Percentiles rank a stretch among this genome's conserved stretches.
phyloP scores from a whole-genome alignment of 2,888 invertebrate genomes.

The Sympetrum striolatum region DNA sequence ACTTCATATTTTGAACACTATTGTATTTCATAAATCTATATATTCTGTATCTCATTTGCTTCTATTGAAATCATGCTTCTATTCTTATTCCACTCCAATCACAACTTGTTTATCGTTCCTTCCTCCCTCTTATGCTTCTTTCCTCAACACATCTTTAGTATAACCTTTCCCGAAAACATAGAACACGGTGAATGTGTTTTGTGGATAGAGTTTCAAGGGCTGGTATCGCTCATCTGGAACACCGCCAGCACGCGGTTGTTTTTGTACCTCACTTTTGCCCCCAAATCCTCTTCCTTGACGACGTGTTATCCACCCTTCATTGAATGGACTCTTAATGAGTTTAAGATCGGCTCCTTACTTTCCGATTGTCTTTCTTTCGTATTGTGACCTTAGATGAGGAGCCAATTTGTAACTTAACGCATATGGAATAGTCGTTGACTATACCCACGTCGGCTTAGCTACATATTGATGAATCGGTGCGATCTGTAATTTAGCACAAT shows the following conservation, averaged over 20 bases:
- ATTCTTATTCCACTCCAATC: neutral
- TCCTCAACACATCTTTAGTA: neutral
- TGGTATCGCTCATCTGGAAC: neutral
- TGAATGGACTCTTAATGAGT: neutral
- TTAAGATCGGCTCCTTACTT: neutral
- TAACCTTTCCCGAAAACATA: neutral
- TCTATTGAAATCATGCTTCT: neutral
- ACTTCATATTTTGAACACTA: no score
- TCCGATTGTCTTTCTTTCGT: neutral
- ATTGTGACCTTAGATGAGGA: neutral
- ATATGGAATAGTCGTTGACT: no score
- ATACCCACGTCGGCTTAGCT: no score
- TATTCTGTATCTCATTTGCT: neutral
- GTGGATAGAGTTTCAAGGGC: neutral
- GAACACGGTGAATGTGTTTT: neutral
- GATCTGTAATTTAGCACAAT: no score
- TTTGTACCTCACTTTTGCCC: neutral
- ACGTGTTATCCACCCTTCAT: neutral
- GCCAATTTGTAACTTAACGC: neutral
- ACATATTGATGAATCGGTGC: no score
- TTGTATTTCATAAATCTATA: neutral
- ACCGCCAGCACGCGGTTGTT: neutral
- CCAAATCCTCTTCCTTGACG: neutral
- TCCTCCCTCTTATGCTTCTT: neutral
- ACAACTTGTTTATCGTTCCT: neutral